Evolutionary conservation across 1,140 invertebrate genomes (phyloP).

Genomic region (Lepeophtheirus salmonis): DNA sequence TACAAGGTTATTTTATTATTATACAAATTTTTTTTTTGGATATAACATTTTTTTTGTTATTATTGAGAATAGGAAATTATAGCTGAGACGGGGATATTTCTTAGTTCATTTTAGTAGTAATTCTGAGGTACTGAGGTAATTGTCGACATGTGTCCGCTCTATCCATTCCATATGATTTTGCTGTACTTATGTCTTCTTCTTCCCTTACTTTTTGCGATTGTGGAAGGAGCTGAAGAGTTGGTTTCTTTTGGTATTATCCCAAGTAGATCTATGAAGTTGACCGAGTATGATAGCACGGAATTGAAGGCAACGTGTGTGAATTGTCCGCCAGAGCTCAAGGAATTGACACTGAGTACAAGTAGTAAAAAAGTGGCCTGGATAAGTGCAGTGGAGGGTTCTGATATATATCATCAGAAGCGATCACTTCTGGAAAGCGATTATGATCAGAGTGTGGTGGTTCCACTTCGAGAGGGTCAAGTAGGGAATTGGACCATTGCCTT

Average conservation of each 20-base stretch:
- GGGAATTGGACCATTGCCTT: conserved; percentile 30
- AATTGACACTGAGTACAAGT: conserved; percentile 21
- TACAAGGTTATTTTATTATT: no score
- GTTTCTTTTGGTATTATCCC: not conserved
- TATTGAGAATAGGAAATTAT: no score
- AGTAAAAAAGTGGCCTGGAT: conserved; percentile 9
- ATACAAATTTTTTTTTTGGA: no score
- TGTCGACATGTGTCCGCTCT: conserved; percentile 38
- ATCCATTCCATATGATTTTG: conserved; percentile 37
- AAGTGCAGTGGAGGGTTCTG: conserved; percentile 14
- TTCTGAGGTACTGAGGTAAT: no score
- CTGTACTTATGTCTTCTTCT: conserved; percentile 34
- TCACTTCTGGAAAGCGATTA: not conserved
- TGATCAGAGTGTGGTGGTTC: conserved; percentile 1
- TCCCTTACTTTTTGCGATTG: conserved; percentile 35
- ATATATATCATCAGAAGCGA: conserved; percentile 14
- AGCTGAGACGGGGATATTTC: no score
- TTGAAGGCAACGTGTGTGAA: conserved; percentile 20
- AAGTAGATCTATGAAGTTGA: conserved; percentile 18
- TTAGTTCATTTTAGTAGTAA: no score
- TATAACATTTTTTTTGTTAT: no score
- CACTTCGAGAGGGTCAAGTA: conserved; percentile 18
- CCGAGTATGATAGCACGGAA: conserved; percentile 19
- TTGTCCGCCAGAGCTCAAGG: conserved; percentile 11
- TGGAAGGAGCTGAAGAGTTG: conserved; percentile 26